Percentiles rank a stretch among this genome's conserved stretches.
These are phyloP conservation scores for Eupithecia tripunctaria DNA, from an alignment of 2,888 invertebrate genomes.

Conservation along the genomic window DNA sequence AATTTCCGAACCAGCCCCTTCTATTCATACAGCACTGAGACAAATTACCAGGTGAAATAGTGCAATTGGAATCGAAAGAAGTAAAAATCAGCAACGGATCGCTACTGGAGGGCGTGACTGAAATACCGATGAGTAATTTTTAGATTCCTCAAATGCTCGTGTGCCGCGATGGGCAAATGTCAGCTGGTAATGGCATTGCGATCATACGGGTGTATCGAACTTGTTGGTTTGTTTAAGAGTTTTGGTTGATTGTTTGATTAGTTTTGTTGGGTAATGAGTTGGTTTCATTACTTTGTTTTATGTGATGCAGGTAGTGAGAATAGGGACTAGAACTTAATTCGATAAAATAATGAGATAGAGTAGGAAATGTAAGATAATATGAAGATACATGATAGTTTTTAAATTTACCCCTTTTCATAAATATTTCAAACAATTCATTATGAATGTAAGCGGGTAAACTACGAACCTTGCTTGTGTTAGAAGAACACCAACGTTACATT, in stretches of 20 bases:
- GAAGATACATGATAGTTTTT: neutral
- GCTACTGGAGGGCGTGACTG: conserved; percentile 76
- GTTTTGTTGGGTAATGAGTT: conserved; percentile 14
- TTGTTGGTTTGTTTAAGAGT: conserved; percentile 62
- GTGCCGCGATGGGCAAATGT: conserved; percentile 74
- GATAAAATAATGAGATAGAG: neutral
- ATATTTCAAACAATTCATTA: neutral
- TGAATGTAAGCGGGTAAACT: no score
- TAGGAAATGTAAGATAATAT: neutral
- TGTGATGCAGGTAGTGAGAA: neutral
- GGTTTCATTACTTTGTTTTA: conserved; percentile 14
- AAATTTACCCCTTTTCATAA: neutral
- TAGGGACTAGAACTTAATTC: neutral
- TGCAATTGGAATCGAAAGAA: conserved; percentile 82
- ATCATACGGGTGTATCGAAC: conserved; percentile 72
- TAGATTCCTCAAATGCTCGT: conserved; percentile 77
- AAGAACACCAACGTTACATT: no score
- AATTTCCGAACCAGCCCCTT: conserved; percentile 24
- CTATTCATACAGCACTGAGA: conserved; percentile 50
- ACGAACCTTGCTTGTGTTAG: no score
- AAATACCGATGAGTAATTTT: conserved; percentile 82
- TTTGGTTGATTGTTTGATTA: conserved; percentile 34
- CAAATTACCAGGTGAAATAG: conserved; percentile 78
- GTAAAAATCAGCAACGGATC: conserved; percentile 80
- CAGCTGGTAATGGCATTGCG: conserved; percentile 79